Conservation (phyloP, 2,888 invertebrate genomes). For the Drosophila borealis region DNA sequence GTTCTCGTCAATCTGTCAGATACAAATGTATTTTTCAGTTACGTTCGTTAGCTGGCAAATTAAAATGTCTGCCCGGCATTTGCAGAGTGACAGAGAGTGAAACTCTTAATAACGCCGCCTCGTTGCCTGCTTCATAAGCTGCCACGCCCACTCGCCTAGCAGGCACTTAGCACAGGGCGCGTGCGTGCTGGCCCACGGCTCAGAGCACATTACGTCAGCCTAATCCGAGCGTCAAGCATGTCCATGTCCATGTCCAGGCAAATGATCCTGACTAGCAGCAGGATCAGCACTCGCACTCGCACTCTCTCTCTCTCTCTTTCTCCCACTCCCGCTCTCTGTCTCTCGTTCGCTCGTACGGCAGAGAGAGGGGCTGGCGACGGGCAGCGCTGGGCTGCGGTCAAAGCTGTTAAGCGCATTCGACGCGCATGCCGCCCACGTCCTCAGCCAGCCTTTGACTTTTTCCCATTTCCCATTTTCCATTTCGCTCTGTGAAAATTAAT, state of each 20-base stretch:
- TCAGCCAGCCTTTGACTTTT: constrained; percentile 16
- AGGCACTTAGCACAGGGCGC: not conserved
- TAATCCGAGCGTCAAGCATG: constrained; percentile 62
- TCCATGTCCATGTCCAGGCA: constrained; percentile 30
- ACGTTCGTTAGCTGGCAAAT: constrained; percentile 13
- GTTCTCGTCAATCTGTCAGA: not conserved
- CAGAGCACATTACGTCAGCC: constrained; percentile 64
- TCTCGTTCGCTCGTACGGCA: no score
- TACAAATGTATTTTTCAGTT: not conserved
- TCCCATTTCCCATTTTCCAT: constrained; percentile 7
- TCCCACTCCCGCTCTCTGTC: not conserved
- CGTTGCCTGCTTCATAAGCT: not conserved
- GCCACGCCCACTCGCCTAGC: no score
- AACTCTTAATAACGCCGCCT: not conserved
- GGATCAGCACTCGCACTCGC: not conserved
- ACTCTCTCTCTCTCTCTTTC: not conserved
- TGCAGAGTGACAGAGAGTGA: not conserved
- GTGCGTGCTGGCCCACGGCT: constrained; percentile 59
- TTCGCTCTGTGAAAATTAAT: constrained; percentile 51
- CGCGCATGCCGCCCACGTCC: constrained; percentile 64
- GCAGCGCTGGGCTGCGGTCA: constrained; percentile 21
- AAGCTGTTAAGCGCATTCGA: constrained; percentile 75
- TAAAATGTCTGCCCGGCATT: not conserved
- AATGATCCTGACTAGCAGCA: constrained; percentile 15
- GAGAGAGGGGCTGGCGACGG: not conserved